Conservation (phyloP, 2,797 vertebrate species). For the Microtus agrestis region DNA sequence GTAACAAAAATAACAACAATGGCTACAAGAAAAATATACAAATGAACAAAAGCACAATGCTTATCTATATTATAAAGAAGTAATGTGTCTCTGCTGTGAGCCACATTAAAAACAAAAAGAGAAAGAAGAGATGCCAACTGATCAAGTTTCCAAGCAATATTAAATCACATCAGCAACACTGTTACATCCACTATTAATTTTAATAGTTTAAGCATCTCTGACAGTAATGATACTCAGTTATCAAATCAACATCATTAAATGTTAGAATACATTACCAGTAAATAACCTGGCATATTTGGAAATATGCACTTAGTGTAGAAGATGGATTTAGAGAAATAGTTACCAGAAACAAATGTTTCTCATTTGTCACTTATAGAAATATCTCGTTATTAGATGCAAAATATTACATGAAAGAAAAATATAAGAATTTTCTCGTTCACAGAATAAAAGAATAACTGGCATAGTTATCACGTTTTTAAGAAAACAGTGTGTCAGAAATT, state of each 20-base stretch:
- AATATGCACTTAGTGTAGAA: background rate
- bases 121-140: background rate
- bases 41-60: background rate
- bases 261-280: background rate
- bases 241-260: background rate
- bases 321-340: background rate
- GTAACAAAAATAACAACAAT: background rate
- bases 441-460: background rate
- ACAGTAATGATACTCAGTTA: background rate
- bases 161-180: background rate
- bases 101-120: background rate
- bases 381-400: background rate
- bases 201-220: background rate
- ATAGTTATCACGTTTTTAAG: background rate
- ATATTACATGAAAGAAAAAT: background rate
- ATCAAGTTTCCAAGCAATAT: background rate
- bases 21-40: background rate
- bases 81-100: background rate
- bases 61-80: background rate
- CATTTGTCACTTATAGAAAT: background rate
- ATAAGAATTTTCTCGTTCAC: background rate
- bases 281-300: background rate
- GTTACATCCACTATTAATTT: conserved; percentile 7
- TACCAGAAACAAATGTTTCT: background rate
- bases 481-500: background rate